Evolutionary conservation across 2,888 invertebrate genomes (phyloP).

Genomic region (Heliconius ethilla): DNA sequence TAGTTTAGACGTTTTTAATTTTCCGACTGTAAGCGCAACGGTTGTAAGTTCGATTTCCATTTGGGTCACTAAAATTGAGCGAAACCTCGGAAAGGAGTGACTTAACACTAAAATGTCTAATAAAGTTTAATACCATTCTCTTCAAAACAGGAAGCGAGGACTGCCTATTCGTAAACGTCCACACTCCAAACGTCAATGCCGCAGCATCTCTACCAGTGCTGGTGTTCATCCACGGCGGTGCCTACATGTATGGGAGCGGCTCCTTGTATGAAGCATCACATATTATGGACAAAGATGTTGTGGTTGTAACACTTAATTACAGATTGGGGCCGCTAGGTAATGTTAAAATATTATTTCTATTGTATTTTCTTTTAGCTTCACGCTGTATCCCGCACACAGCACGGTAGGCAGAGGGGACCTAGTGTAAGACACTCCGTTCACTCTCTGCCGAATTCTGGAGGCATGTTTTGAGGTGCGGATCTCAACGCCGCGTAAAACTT

Average conservation of each 20-base stretch:
- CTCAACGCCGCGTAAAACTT: too few relatives aligned
- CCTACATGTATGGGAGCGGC: slow-evolving; percentile 85
- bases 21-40: too few relatives aligned
- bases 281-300: slow-evolving; percentile 84
- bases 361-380: background rate
- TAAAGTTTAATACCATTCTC: background rate
- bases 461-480: too few relatives aligned
- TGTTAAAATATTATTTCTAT: background rate
- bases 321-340: slow-evolving; percentile 86
- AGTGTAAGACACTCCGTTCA: too few relatives aligned
- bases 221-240: slow-evolving; percentile 86
- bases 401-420: too few relatives aligned
- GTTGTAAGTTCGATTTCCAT: too few relatives aligned
- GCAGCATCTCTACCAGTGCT: slow-evolving; percentile 82
- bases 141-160: slow-evolving; percentile 82
- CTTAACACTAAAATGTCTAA: background rate
- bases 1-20: too few relatives aligned
- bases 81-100: background rate
- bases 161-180: slow-evolving; percentile 85
- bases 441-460: too few relatives aligned
- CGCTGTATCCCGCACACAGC: too few relatives aligned
- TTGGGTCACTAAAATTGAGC: background rate
- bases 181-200: slow-evolving; percentile 75
- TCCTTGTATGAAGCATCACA: slow-evolving; percentile 78
- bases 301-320: slow-evolving; percentile 87